Evolutionary conservation across 2,888 invertebrate genomes (phyloP).

Genomic region (Patella depressa): DNA sequence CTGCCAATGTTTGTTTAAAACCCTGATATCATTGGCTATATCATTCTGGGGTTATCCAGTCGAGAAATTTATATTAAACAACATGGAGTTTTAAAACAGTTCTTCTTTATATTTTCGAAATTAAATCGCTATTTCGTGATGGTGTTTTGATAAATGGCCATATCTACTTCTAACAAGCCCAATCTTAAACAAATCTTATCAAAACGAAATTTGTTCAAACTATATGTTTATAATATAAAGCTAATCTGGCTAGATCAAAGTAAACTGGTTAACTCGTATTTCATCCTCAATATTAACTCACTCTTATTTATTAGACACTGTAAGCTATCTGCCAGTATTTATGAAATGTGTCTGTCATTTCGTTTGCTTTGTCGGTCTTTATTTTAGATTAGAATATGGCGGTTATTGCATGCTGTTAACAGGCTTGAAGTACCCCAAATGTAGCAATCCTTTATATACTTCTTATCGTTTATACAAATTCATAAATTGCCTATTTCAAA

Average conservation of each 20-base stretch:
- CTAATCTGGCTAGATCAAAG: constrained; percentile 5
- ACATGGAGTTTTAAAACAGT: not conserved
- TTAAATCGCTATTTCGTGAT: not conserved
- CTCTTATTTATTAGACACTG: constrained; percentile 16
- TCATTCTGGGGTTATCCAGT: constrained; percentile 1
- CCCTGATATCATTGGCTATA: not conserved
- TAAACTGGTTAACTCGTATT: constrained; percentile 4
- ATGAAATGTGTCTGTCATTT: constrained; percentile 21
- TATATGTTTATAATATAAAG: constrained; percentile 4
- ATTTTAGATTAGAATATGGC: constrained; percentile 17
- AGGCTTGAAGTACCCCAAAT: constrained; percentile 13
- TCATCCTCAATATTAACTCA: not conserved
- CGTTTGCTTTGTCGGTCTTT: constrained; percentile 20
- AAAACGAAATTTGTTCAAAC: constrained; percentile 1
- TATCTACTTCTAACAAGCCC: not conserved
- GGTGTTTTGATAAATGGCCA: not conserved
- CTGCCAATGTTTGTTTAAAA: not conserved
- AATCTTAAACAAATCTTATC: not conserved
- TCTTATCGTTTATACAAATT: constrained; percentile 14
- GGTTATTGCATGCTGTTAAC: constrained; percentile 18
- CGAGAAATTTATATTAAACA: constrained; percentile 10
- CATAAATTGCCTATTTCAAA: constrained; percentile 18
- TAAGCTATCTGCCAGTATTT: constrained; percentile 19
- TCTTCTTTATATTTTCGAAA: not conserved
- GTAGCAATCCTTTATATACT: constrained; percentile 9